Evolutionary conservation across 2,888 invertebrate species (phyloP).

Genomic region (Pristionchus maxplancki): DNA sequence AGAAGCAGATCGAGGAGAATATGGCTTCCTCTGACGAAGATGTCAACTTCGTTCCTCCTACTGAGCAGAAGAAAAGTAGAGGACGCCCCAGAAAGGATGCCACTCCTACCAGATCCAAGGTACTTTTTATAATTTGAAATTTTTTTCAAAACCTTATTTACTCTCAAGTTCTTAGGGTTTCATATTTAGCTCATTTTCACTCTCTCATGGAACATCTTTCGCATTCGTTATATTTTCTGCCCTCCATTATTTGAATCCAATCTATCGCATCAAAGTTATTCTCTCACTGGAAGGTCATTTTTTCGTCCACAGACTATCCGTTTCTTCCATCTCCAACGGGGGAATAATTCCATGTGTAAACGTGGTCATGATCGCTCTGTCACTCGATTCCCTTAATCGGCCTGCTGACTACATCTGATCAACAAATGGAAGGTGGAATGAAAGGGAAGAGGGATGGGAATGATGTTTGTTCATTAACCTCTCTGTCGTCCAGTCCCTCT

Average conservation of each 20-base stretch:
- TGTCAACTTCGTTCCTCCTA: not conserved
- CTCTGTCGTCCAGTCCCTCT: not conserved
- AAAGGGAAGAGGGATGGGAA: not conserved
- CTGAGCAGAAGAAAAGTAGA: not conserved
- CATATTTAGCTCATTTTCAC: no score
- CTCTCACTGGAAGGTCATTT: not conserved
- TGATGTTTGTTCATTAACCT: constrained; percentile 38
- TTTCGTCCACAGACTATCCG: not conserved
- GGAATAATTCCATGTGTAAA: constrained; percentile 7
- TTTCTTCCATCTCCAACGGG: not conserved
- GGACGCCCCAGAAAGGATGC: not conserved
- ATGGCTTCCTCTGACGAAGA: constrained; percentile 3
- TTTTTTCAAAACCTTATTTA: not conserved
- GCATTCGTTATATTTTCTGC: not conserved
- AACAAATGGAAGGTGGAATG: constrained; percentile 26
- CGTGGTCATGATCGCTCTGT: not conserved
- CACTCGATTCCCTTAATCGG: constrained; percentile 10
- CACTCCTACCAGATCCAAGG: not conserved
- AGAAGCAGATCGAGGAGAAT: constrained; percentile 20
- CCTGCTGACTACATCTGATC: constrained; percentile 35
- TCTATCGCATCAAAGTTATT: not conserved
- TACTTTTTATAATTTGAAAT: not conserved
- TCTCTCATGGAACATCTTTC: not conserved
- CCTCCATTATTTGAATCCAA: not conserved
- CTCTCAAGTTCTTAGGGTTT: no score